A percentile compares a stretch with the other conserved stretches of the same genome.
Evolutionary conservation across 2,797 vertebrate genomes (phyloP).

Genomic region (Chiroxiphia lanceolata): DNA sequence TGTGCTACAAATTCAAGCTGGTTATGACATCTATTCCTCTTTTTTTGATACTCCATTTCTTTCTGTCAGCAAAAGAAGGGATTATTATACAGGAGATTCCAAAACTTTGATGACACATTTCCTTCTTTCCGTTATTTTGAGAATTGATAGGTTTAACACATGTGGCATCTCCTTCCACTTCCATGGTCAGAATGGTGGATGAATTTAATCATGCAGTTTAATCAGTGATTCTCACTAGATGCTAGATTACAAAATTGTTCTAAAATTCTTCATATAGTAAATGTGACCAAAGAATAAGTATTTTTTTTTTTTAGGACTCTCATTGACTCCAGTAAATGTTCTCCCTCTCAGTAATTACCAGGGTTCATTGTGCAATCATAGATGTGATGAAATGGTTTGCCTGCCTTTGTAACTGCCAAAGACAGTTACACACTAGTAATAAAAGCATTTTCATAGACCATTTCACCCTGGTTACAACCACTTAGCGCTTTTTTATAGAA

Average conservation of each 20-base stretch:
- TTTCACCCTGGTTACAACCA: conserved; percentile 34
- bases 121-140: neutral
- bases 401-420: conserved; percentile 10
- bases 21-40: neutral
- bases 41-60: neutral
- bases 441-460: conserved; percentile 50
- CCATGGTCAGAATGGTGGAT: neutral
- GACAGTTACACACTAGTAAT: neutral
- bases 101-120: neutral
- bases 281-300: neutral
- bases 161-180: neutral
- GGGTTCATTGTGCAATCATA: neutral
- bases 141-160: neutral
- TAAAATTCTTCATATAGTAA: neutral
- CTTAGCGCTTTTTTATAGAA: neutral
- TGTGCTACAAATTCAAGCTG: neutral
- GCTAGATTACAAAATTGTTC: neutral
- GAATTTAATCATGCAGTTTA: neutral
- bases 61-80: neutral
- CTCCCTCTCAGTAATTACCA: neutral
- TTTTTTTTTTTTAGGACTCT: neutral
- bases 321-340: neutral
- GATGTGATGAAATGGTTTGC: conserved; percentile 2
- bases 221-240: neutral
- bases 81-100: neutral